Evolutionary conservation across 2,888 invertebrate genomes (phyloP).

Genomic region (Amiota minor): DNA sequence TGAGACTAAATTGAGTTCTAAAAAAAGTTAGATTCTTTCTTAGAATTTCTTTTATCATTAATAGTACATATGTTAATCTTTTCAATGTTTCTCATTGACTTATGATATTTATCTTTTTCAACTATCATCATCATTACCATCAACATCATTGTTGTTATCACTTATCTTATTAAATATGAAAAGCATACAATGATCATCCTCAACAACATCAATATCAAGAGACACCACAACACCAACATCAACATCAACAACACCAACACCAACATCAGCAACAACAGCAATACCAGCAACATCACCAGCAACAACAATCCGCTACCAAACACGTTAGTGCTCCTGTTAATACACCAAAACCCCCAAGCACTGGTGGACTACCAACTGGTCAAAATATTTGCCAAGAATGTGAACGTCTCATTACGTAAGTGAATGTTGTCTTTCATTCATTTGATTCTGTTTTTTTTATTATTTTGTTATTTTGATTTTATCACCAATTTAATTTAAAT

Average conservation of each 20-base stretch:
- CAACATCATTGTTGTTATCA: conserved; percentile 37
- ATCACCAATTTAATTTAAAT: too few species aligned
- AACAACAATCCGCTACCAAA: conserved; percentile 72
- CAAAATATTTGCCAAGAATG: conserved; percentile 98
- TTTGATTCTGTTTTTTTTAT: neutral
- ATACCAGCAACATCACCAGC: conserved; percentile 55
- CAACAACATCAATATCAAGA: conserved; percentile 51
- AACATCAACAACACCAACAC: conserved; percentile 52
- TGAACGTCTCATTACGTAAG: conserved; percentile 98
- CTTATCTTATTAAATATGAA: conserved; percentile 13
- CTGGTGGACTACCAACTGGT: conserved; percentile 85
- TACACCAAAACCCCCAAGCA: conserved; percentile 79
- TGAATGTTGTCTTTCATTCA: conserved; percentile 37
- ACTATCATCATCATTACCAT: conserved; percentile 43
- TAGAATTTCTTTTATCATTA: neutral
- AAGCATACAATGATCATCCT: conserved; percentile 39
- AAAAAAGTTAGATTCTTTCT: neutral
- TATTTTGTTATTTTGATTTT: too few species aligned
- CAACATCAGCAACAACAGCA: conserved; percentile 54
- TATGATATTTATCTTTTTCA: conserved; percentile 44
- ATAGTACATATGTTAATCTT: neutral
- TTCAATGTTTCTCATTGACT: conserved; percentile 38
- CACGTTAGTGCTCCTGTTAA: conserved; percentile 85
- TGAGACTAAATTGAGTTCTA: neutral
- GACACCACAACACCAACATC: conserved; percentile 41